phyloP scores from a whole-genome alignment of 2,888 invertebrate genomes.

The Eupithecia tripunctaria region DNA sequence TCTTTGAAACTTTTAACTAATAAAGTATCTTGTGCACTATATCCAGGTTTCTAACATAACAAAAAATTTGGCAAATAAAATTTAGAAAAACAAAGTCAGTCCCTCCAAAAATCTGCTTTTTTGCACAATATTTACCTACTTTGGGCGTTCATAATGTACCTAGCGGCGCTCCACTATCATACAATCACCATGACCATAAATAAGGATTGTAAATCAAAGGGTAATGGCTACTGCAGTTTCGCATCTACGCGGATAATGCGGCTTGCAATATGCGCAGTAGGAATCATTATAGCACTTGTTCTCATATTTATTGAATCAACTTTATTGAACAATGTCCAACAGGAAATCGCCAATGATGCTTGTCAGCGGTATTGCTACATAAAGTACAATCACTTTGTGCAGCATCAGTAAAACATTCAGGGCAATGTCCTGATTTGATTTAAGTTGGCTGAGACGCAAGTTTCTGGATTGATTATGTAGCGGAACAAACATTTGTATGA shows the following conservation, averaged over 20 bases:
- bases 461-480: background rate
- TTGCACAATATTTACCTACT: too few species aligned
- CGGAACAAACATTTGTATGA: background rate
- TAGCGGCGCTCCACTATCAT: too few species aligned
- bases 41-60: too few species aligned
- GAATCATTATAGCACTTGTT: conserved; percentile 38
- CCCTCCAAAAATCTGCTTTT: too few species aligned
- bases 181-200: too few species aligned
- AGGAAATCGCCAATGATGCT: conserved; percentile 78
- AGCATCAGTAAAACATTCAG: conserved; percentile 53
- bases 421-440: conserved; percentile 53
- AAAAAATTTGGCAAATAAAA: too few species aligned
- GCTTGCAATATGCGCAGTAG: conserved; percentile 26
- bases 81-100: too few species aligned
- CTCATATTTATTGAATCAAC: conserved; percentile 69
- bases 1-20: too few species aligned
- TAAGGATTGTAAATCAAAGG: too few species aligned
- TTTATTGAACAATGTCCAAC: conserved; percentile 69
- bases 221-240: background rate
- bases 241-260: background rate
- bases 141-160: too few species aligned
- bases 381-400: conserved; percentile 46
- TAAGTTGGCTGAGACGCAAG: background rate
- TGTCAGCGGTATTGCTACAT: conserved; percentile 64
- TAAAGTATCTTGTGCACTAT: too few species aligned